Percentiles rank a stretch among this genome's conserved stretches.
Conservation (phyloP, 1,140 invertebrate species). For the Catajapyx aquilonaris region DNA sequence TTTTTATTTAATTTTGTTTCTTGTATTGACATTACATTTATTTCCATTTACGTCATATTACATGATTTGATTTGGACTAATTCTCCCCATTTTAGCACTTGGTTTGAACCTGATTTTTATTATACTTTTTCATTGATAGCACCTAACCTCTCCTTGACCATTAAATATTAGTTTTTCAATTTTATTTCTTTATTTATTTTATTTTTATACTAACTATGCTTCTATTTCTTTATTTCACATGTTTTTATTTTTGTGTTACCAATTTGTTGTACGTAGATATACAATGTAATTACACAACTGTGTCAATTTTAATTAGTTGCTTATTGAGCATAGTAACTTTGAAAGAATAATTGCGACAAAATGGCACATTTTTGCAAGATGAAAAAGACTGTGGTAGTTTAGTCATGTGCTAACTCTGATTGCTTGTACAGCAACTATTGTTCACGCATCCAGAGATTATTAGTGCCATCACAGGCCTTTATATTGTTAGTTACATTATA, state of each 20-base stretch:
- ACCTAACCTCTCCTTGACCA: no score
- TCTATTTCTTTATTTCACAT: slow-evolving; percentile 8
- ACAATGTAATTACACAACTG: slow-evolving; percentile 1
- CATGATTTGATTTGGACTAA: slow-evolving; percentile 2
- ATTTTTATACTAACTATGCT: slow-evolving; percentile 10
- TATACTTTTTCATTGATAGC: no score
- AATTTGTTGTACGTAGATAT: slow-evolving; percentile 2
- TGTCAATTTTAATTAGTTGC: slow-evolving; percentile 3
- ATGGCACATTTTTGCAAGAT: no score
- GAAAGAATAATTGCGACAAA: no score
- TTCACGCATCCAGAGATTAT: no score
- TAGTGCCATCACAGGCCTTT: no score
- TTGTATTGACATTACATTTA: slow-evolving; percentile 3
- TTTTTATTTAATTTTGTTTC: not conserved
- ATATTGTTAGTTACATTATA: no score
- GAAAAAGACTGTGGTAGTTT: no score
- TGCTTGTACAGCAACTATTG: no score
- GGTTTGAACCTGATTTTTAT: not conserved
- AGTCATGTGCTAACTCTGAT: no score
- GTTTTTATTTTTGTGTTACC: not conserved
- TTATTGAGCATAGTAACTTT: no score
- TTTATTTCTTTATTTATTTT: slow-evolving; percentile 5
- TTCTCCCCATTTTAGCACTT: not conserved
- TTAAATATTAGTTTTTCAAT: no score
- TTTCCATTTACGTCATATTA: slow-evolving; percentile 1